These are phyloP conservation scores for Heteromurus nitidus DNA, from an alignment of 2,888 invertebrate genomes.

Conservation along the genomic window DNA sequence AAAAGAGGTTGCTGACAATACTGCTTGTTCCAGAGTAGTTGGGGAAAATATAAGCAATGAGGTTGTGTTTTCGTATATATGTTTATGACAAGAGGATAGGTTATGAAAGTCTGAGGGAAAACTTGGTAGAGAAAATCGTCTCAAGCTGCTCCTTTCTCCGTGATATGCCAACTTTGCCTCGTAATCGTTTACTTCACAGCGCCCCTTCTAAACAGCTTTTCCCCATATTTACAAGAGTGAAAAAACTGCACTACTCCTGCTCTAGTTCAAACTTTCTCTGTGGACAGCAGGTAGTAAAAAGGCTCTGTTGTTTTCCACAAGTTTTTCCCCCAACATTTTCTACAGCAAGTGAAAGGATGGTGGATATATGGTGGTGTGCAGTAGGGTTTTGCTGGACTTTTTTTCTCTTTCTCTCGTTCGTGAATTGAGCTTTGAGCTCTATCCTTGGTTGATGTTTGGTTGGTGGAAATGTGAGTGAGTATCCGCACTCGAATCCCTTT, in stretches of 20 bases:
- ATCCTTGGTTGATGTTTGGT: background rate
- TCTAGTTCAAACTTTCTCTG: no score
- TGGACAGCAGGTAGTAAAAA: slow-evolving; percentile 42
- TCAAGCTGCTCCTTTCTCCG: slow-evolving; percentile 37
- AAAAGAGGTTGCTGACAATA: background rate
- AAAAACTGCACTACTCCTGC: no score
- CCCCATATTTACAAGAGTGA: background rate
- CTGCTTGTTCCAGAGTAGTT: background rate
- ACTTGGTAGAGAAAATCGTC: slow-evolving; percentile 21
- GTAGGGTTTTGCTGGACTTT: background rate
- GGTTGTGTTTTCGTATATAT: background rate
- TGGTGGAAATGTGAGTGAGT: background rate
- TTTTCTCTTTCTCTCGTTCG: background rate
- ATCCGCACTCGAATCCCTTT: no score
- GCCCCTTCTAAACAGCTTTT: background rate
- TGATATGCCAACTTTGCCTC: background rate
- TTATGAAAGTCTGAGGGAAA: background rate
- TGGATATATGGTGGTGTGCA: background rate
- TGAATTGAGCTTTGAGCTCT: slow-evolving; percentile 2
- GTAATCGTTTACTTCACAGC: slow-evolving; percentile 10
- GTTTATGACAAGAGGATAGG: background rate
- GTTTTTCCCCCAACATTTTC: no score
- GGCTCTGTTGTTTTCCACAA: background rate
- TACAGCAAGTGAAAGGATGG: background rate
- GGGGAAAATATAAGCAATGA: background rate